These are phyloP conservation scores for Helicoverpa assulta DNA, from an alignment of 2,888 invertebrate species.

Conservation along the genomic window DNA sequence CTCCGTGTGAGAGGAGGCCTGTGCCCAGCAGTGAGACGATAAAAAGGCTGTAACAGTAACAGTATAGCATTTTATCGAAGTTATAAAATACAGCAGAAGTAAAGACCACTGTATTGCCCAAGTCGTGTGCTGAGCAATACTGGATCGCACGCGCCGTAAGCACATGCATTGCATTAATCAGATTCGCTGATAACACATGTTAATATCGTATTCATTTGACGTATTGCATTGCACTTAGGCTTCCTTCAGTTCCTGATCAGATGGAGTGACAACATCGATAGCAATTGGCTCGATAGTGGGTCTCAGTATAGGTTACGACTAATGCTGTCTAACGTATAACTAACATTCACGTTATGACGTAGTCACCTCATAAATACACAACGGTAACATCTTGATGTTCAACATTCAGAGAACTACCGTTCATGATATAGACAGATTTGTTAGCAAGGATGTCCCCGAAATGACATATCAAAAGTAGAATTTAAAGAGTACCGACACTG, in stretches of 20 bases:
- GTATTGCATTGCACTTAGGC: conserved; percentile 29
- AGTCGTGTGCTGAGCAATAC: conserved; percentile 29
- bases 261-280: conserved; percentile 22
- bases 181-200: conserved; percentile 49
- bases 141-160: conserved; percentile 53
- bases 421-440: too few relatives aligned
- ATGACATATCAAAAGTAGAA: too few relatives aligned
- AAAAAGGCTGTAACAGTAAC: too few relatives aligned
- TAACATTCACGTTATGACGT: too few relatives aligned
- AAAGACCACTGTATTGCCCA: conserved; percentile 43
- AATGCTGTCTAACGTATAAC: too few relatives aligned
- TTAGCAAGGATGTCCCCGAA: too few relatives aligned
- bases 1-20: too few relatives aligned
- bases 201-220: conserved; percentile 40
- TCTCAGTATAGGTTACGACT: background rate
- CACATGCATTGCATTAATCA: conserved; percentile 54
- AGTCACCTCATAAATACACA: too few relatives aligned
- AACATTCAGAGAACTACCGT: too few relatives aligned
- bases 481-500: too few relatives aligned
- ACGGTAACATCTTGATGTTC: too few relatives aligned
- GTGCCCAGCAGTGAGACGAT: too few relatives aligned
- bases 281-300: background rate
- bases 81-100: conserved; percentile 19
- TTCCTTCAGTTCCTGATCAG: conserved; percentile 18
- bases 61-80: conserved; percentile 26